phyloP scores from a whole-genome alignment of 2,797 vertebrate species.

The Macroramphosus scolopax region DNA sequence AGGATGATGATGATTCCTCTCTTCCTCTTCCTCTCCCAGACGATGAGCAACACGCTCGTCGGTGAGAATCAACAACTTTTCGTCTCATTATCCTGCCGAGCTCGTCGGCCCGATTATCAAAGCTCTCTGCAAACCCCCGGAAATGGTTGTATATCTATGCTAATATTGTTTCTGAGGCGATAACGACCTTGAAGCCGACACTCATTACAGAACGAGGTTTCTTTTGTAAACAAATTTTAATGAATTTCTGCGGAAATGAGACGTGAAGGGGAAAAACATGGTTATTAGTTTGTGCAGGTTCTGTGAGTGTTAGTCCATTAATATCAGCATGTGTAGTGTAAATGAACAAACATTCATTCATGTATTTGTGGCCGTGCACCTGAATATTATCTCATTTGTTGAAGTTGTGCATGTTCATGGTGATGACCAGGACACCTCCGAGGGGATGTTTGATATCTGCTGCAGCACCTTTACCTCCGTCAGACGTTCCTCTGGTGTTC shows the following conservation, averaged over 20 bases:
- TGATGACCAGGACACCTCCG: conserved; percentile 61
- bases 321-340: conserved; percentile 74
- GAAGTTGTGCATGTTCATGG: too few relatives aligned
- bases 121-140: conserved; percentile 3
- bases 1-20: too few relatives aligned
- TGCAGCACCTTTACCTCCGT: conserved; percentile 21
- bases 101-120: conserved; percentile 18
- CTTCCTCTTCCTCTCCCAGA: too few relatives aligned
- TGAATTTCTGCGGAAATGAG: conserved; percentile 79
- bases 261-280: conserved; percentile 77
- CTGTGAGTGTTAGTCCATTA: conserved; percentile 83
- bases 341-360: too few relatives aligned
- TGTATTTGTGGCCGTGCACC: too few relatives aligned
- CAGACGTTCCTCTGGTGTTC: conserved; percentile 21
- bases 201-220: conserved; percentile 68
- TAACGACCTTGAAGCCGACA: conserved; percentile 57
- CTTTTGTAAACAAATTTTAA: conserved; percentile 85
- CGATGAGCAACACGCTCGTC: too few relatives aligned
- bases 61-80: too few relatives aligned
- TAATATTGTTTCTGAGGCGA: conserved; percentile 58
- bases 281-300: conserved; percentile 76
- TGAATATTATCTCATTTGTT: too few relatives aligned
- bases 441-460: conserved; percentile 19
- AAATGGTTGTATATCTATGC: conserved; percentile 48
- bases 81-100: too few relatives aligned